Evolutionary conservation across 2,797 vertebrate species (phyloP).

Genomic region (Hippocampus kuda): DNA sequence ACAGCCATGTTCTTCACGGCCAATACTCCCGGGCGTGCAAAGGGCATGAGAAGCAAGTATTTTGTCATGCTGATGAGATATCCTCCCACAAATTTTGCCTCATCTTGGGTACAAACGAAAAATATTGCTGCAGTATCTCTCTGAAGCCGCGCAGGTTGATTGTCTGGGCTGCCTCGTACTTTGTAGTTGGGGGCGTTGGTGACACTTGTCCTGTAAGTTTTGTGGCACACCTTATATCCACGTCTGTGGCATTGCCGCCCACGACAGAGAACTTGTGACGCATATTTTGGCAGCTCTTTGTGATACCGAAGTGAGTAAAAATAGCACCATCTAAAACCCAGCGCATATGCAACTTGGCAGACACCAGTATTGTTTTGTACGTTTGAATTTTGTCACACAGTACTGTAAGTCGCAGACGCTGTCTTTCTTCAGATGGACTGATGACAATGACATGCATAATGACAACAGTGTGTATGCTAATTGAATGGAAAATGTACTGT

Average conservation of each 20-base stretch:
- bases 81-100: not conserved
- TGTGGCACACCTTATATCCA: not conserved
- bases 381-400: not conserved
- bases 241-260: not conserved
- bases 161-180: not conserved
- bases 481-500: too few relatives aligned
- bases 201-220: not conserved
- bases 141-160: not conserved
- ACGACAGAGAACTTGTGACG: not conserved
- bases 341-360: not conserved
- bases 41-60: not conserved
- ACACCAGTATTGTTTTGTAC: not conserved
- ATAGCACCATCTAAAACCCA: not conserved
- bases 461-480: too few relatives aligned
- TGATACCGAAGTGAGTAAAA: not conserved
- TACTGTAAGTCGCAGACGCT: not conserved
- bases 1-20: too few relatives aligned
- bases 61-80: not conserved
- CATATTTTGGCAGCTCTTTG: not conserved
- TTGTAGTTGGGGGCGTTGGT: not conserved
- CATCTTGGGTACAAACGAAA: not conserved
- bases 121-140: too few relatives aligned
- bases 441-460: not conserved
- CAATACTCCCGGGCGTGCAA: too few relatives aligned
- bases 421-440: not conserved